Percentiles rank a stretch among this genome's conserved stretches.
phyloP scores from a whole-genome alignment of 2,888 invertebrate species.

The Sturmia bella region DNA sequence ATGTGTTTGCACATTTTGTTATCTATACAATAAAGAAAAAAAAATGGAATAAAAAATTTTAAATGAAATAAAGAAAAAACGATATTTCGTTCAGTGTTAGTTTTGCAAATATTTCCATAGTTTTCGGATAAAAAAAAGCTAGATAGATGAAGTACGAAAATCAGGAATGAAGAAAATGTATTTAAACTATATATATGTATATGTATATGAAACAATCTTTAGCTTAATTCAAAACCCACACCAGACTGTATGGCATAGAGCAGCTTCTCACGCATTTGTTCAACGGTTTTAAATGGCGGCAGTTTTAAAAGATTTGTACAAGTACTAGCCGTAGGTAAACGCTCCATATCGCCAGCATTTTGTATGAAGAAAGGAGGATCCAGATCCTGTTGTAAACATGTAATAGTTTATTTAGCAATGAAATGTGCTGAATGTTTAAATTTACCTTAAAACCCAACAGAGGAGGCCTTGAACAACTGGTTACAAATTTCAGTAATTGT shows the following conservation, averaged over 20 bases:
- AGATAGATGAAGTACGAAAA: slow-evolving; percentile 3
- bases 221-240: slow-evolving; percentile 97
- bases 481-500: slow-evolving; percentile 97
- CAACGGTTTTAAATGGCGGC: slow-evolving; percentile 92
- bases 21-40: slow-evolving; percentile 34
- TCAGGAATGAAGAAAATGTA: slow-evolving; percentile 31
- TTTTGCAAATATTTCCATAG: slow-evolving; percentile 15
- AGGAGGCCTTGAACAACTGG: slow-evolving; percentile 98
- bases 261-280: slow-evolving; percentile 90
- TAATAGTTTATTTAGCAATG: no score
- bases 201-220: slow-evolving; percentile 78
- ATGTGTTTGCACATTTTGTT: slow-evolving; percentile 44
- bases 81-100: not conserved
- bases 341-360: slow-evolving; percentile 93
- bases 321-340: slow-evolving; percentile 97
- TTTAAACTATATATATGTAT: no score
- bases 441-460: slow-evolving; percentile 96
- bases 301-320: slow-evolving; percentile 99
- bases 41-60: slow-evolving; percentile 29
- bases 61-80: slow-evolving; percentile 29
- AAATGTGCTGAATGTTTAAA: no score
- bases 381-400: slow-evolving; percentile 87
- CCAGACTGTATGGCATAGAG: slow-evolving; percentile 96
- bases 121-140: not conserved
- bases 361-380: slow-evolving; percentile 98